Base-by-base conservation (phyloP, 2,888 invertebrate species). In the Drosophila affinis region DNA sequence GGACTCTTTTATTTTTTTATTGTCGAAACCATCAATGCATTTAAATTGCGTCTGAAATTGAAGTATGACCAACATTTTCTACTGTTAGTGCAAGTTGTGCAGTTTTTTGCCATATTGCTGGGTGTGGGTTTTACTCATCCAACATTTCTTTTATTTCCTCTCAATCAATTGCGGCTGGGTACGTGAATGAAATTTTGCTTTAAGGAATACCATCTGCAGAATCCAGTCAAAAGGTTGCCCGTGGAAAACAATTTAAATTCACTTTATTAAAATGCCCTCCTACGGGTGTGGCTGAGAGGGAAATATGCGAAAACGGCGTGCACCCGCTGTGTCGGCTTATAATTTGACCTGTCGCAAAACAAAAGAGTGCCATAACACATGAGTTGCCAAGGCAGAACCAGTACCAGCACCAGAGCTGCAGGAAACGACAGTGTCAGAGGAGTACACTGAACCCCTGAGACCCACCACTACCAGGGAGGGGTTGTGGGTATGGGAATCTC, bases 71-170 rank as follows among this genome's bases (percentile, higher is more conserved):
- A 68, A 56, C 70, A 76, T 47, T 49, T 71, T 64, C 59, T 70
- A 21, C 48, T 18, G 51, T 48, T 48, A 34, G 39, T 45, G 46
- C 49, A 58, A 55, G 54, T 27, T 55, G 60, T 24, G 62, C 55
- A 64, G 67, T 76, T 81, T 69, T 63, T 84, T 54, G 77, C 73
- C 45, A 18, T 18, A 18, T 18, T 18, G 18, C 18, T 18, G 18
- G 18, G 18, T 18, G 9, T 29, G 2, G 29, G 9, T 29, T 9
- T 29, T 29, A 29, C 9, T 29, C 9, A 29, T 29, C 9, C 29
- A 29, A 9, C 9, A 29, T 9, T 29, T 29, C 9, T 1, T 9
- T 21, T 2, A 21, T 29, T 29, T 9, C 2, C 29, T 3, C 3
- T 32, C 3, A 32, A 9, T 32, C 7, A 29, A 29, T 32, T 32